phyloP scores from a whole-genome alignment of 2,888 invertebrate genomes.

The Tetheella fluctuosa region DNA sequence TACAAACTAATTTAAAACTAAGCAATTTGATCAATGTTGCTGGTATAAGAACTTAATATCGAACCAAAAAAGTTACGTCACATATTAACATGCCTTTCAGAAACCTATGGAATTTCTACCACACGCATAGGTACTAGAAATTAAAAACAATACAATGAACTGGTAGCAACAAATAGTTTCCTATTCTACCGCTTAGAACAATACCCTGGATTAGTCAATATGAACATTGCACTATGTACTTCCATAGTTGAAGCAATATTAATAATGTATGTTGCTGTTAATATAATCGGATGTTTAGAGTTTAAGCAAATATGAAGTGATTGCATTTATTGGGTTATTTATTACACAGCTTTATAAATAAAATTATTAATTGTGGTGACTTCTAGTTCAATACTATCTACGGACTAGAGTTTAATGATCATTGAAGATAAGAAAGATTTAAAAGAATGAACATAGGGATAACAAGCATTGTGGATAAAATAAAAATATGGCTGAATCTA shows the following conservation, averaged over 20 bases:
- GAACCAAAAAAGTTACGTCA: background rate
- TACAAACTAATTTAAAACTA: too few relatives aligned
- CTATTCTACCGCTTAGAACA: background rate
- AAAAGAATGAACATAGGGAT: too few relatives aligned
- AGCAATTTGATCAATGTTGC: too few relatives aligned
- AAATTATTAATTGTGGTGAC: background rate
- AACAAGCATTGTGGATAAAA: too few relatives aligned
- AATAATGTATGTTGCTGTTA: background rate
- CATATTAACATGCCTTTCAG: background rate
- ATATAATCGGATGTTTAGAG: background rate
- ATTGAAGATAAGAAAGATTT: background rate
- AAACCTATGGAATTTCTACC: background rate
- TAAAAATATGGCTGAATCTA: too few relatives aligned
- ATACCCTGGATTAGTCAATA: background rate
- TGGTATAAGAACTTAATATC: background rate
- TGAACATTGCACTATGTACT: background rate
- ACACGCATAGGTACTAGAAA: background rate
- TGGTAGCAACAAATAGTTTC: background rate
- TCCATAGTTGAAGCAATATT: background rate
- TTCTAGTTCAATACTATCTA: background rate
- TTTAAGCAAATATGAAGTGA: background rate
- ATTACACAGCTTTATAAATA: conserved; percentile 4
- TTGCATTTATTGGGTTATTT: background rate
- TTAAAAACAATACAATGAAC: background rate
- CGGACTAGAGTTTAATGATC: background rate